Base-by-base conservation (phyloP, 2,797 vertebrate genomes). In the Mastacembelus armatus region DNA sequence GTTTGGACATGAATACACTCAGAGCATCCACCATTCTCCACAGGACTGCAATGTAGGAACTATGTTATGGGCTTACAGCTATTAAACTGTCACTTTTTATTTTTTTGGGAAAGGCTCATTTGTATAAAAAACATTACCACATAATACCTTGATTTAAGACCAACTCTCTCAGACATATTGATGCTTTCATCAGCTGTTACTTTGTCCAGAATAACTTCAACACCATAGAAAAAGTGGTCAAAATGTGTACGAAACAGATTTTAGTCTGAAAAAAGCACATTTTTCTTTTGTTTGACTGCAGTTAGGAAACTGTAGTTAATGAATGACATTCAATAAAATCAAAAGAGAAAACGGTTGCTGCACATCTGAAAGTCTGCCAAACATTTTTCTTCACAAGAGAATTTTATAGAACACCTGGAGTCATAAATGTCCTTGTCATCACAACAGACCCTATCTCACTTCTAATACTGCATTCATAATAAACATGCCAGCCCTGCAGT, bases 1-100 rank as follows among this genome's bases (percentile, higher is more conserved):
- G 59, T 64, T 45, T 66, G 35, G 10, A 70, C 10, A 52, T 18
- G 35, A 24, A 36, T 16, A 30, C 30, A 50, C 1, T 45, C 40
- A 9, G 66, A 68, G 74, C 38, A 62, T 52, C 35, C 35, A 36
- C 47, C 2, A 36, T 36, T 69, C 10, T 44, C 45, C 26, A 24
- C 39, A 40, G 58, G 51, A 51, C 55, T 51, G 44, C 39, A 35
- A 54, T 14, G 16, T 43, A 60, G 21, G 52, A 56, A 68, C 66
- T 14, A 11, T 7, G 3, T 22, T 22, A 2, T 40, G 32, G 29
- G 16, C 60, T 70, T 0, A 2, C 33, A 48, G 60, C 7, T 38
- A 51, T 43, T 56, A 10, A 36, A 3, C 16, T 69, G 39, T 80
- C 65, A 14, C 57, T 57, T 67, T 24, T n/a, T 14, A n/a, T 74